Evolutionary conservation across 2,888 invertebrate species (phyloP), one percentile per base, ranked within the genome.

Genomic region (Protodeltote pygarga): DNA sequence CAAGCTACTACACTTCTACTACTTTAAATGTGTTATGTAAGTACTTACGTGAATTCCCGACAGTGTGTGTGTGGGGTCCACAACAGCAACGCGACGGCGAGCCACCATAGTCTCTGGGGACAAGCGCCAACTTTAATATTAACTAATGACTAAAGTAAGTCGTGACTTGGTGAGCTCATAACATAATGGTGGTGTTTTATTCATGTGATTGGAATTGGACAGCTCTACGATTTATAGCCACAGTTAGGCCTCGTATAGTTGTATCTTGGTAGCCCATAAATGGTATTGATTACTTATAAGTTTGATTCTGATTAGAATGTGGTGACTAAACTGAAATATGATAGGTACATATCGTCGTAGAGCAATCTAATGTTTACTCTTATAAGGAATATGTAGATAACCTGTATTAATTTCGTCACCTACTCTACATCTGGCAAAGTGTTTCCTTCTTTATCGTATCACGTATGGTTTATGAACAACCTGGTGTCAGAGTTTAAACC

Each of bases 31-130:
- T 38, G 10, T 28, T 25, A 46, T 31, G 32, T 29, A 38, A 14
- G 20, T 75, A 87, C 91, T 91, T 65, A 91, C 91, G 89, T 89
- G 68, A 88, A 83, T 65, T 89, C 82, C 50, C 85, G 75, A 58
- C 82, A 75, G 47, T 83, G 76, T 68, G 79, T 65, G 63, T 78
- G 73, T 23, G 81, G 81, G 13, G 75, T 69, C 77, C 84, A 82
- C 49, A 86, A 58, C 42, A 90, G 70, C 51, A 89, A 59, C 38
- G 79, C 79, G 40, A 79, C 70, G 45, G 78, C 79, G 66, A 83
- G 68, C 77, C 85, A 87, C 81, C 83, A 84, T 59, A 85, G 51
- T 71, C 86, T 86, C 91, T 91, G 89, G 66, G 78, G 81, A 78
- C 60, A 72, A 46, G 46, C 31, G 32, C 25, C 45, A 60, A 60